Conservation (phyloP, 53 echinoderm and acorn worm species). For the Echinometra lucunter region DNA sequence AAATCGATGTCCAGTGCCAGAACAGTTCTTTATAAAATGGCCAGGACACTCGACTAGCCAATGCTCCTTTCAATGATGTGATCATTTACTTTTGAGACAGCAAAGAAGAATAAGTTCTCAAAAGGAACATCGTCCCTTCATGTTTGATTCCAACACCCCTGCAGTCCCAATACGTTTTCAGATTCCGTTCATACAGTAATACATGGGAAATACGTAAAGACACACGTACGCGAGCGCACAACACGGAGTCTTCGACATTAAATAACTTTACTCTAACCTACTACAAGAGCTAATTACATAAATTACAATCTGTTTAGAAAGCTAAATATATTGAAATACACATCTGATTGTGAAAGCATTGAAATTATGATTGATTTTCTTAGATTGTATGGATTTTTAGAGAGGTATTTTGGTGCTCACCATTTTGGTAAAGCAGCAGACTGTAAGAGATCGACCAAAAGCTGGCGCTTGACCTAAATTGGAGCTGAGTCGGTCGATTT, state of each 20-base stretch:
- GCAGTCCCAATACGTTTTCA: no score
- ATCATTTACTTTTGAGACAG: no score
- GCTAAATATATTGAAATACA: background rate
- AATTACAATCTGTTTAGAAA: background rate
- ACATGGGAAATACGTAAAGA: no score
- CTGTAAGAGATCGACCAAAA: slow-evolving; percentile 35
- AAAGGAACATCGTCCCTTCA: no score
- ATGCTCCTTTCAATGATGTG: no score
- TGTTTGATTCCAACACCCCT: no score
- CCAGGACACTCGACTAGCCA: no score
- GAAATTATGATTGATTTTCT: background rate
- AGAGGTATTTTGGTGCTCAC: background rate
- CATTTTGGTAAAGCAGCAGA: slow-evolving; percentile 56
- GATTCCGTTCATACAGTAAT: no score
- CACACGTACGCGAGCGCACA: background rate
- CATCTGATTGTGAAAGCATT: background rate
- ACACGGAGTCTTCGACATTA: background rate
- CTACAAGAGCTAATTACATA: background rate
- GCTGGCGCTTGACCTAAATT: background rate
- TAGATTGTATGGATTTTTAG: slow-evolving; percentile 11
- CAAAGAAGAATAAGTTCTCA: no score
- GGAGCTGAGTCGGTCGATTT: no score
- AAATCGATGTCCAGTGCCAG: no score
- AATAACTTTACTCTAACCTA: background rate
- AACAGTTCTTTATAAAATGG: no score